These are phyloP conservation scores for Lithobius niger DNA, from an alignment of 1,140 invertebrate genomes.

Conservation along the genomic window DNA sequence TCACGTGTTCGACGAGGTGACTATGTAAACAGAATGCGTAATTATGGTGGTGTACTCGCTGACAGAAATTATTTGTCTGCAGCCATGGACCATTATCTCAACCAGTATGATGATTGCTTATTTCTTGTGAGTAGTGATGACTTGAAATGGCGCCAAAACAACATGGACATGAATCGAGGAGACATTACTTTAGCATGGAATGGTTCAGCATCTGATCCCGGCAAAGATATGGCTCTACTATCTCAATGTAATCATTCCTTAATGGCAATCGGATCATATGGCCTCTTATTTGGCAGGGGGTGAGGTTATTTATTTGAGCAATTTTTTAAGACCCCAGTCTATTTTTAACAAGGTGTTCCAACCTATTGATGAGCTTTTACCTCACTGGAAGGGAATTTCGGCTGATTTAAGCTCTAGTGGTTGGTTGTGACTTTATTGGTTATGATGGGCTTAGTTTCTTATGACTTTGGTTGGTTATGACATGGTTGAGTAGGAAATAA, in stretches of 20 bases:
- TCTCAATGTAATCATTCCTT: conserved; percentile 50
- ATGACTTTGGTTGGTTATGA: too few species aligned
- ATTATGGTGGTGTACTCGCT: conserved; percentile 34
- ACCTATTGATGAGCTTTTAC: background rate
- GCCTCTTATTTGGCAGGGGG: conserved; percentile 48
- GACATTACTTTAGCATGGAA: conserved; percentile 37
- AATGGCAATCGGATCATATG: conserved; percentile 54
- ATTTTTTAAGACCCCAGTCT: background rate
- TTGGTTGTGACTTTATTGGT: too few species aligned
- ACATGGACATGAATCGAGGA: conserved; percentile 23
- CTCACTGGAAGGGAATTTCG: background rate
- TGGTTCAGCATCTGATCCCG: conserved; percentile 33
- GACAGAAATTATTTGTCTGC: conserved; percentile 38
- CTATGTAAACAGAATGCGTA: conserved; percentile 42
- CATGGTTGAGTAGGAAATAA: too few species aligned
- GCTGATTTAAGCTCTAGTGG: background rate
- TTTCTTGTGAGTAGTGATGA: conserved; percentile 49
- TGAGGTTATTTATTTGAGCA: conserved; percentile 22
- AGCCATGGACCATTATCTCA: conserved; percentile 42
- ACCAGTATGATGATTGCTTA: conserved; percentile 34
- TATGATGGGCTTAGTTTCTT: too few species aligned
- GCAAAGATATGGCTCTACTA: conserved; percentile 47
- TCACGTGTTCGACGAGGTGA: conserved; percentile 44
- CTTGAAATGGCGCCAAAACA: conserved; percentile 40
- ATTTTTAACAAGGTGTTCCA: background rate